Evolutionary conservation across 2,113 vertebrate genomes (phyloP), one percentile per base, ranked within the genome.

Genomic region (Notiomystis cincta): DNA sequence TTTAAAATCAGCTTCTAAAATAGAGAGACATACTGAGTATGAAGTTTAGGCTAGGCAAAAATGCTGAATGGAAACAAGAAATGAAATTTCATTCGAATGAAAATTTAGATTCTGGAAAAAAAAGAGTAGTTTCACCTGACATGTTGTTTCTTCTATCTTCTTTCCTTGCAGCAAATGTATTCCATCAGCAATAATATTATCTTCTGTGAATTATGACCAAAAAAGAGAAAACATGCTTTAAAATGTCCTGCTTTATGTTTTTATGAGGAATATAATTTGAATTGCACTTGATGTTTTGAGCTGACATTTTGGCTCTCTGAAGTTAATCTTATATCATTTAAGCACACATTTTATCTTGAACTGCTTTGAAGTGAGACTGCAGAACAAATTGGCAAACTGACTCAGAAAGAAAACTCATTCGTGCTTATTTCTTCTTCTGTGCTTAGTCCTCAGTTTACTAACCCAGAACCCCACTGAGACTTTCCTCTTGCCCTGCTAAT

Each of bases 61-160:
- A 62, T 66, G 62, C 30, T 83, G 72, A 64, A 89, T 51, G 21
- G 48, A 89, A 79, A 45, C 30, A 93, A 84, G 48, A 91, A 96
- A 79, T 47, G 31, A 50, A 66, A 62, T 66, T 80, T 28, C 51
- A 62, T 56, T 42, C 60, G 31, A 75, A 79, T 38, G 16, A 51
- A 57, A 79, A 67, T 56, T 67, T 45, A 84, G 61, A 84, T 69
- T 75, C 65, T 72, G 48, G 58, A 71, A 51, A 48, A 50, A 75
- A 51, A 80, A 84, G 21, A 86, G 30, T 60, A 71, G 51, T 88
- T 65, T 96, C 96, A 98, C 98, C 98, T 98, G 97, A 78, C 77
- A 94, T 13, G 97, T 89, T 60, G 96, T 89, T 87, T 89, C 97
- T 94, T 96, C 96, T 85, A 60, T 81, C 45, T 96, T 97, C 94